Evolutionary conservation across 2,113 vertebrate genomes (phyloP), one percentile per base, ranked within the genome.

Genomic region (Porphyrio hochstetteri): DNA sequence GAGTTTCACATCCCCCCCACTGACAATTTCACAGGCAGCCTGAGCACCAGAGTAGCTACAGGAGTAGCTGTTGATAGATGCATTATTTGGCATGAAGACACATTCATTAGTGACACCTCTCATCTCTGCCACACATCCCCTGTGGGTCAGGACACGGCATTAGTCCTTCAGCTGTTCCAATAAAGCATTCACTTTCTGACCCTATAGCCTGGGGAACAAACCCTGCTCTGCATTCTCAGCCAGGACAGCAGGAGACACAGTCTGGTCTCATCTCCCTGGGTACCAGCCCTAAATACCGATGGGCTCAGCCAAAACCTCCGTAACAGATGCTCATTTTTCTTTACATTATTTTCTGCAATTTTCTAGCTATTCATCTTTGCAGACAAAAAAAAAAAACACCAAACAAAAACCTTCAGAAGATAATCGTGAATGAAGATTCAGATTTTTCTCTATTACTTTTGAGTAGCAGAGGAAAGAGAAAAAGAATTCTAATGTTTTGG

Each of bases 121-220:
- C 5, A 0, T 44, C 40, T 69, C 56, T 63, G 69, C 23, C 69
- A 24, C 35, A 8, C 1, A 1, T 7, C 42, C 35, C 69, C 31
- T 40, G 20, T 1, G 3, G 28, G 60, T 18, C 29, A 60, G n/a
- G 60, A 48, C 11, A 55, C 0, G 2, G 42, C 1, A 0, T 0
- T 3, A 85, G 35, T 60, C 53, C 60, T 76, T 57, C 69, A 76
- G 77, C 42, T 11, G 11, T 44, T 87, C 23, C 35, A 31, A 21
- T 14, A 31, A 50, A 70, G 27, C 31, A 15, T 35, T 55, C 10
- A 2, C 40, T 33, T 68, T 68, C 63, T 76, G 56, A 29, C 67
- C 48, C 2, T n/a, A 1, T 33, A 15, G 28, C 19, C 67, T 5
- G 20, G 64, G 16, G 36, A 86, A 29, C 44, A 91, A 94, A 19